A percentile compares a stretch with the other conserved stretches of the same genome.
Evolutionary conservation across 2,113 vertebrate genomes (phyloP).

Genomic region (Ailurus styani): DNA sequence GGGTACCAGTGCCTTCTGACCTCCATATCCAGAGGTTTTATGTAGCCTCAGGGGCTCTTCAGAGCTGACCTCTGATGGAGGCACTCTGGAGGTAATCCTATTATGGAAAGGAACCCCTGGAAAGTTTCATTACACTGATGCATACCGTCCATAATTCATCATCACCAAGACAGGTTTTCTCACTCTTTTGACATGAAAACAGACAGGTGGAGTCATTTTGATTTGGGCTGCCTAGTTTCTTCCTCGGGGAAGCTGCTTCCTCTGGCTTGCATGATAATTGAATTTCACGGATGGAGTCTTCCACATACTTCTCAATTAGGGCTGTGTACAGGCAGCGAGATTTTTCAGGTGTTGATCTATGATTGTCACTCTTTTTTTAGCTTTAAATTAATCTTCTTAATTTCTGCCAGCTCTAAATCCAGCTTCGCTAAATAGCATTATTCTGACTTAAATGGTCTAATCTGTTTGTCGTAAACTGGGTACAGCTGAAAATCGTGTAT

Average conservation of each 20-base stretch:
- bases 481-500: constrained; percentile 62
- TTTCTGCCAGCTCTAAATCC: constrained; percentile 68
- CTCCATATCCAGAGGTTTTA: neutral
- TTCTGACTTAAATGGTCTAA: constrained; percentile 72
- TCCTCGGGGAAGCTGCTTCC: constrained; percentile 62
- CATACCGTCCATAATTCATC: constrained; percentile 64
- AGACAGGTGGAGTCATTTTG: constrained; percentile 63
- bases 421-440: constrained; percentile 69
- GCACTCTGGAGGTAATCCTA: constrained; percentile 38
- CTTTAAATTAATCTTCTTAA: constrained; percentile 75
- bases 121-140: constrained; percentile 74
- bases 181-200: constrained; percentile 53
- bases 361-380: constrained; percentile 59
- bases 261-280: constrained; percentile 73
- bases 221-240: constrained; percentile 28
- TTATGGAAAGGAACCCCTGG: constrained; percentile 49
- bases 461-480: constrained; percentile 64
- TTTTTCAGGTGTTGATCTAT: constrained; percentile 71
- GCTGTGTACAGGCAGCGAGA: constrained; percentile 42
- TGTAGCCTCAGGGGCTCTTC: neutral
- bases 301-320: constrained; percentile 74
- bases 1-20: neutral
- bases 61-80: constrained; percentile 31
- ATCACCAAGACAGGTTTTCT: constrained; percentile 46
- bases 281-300: constrained; percentile 73